Evolutionary conservation across 2,113 vertebrate genomes (phyloP).

Genomic region (Hemiscyllium ocellatum): DNA sequence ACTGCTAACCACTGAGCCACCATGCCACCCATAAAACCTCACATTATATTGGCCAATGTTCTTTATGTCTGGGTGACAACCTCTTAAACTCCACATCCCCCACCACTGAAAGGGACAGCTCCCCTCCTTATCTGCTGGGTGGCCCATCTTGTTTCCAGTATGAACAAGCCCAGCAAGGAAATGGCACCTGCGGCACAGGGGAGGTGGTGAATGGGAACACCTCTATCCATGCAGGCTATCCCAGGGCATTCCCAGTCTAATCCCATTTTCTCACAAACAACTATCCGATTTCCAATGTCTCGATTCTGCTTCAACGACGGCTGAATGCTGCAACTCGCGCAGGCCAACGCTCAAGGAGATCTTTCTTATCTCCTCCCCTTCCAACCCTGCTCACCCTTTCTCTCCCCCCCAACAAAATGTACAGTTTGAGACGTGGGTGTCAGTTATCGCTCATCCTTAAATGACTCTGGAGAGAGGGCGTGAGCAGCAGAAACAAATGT

Average conservation of each 20-base stretch:
- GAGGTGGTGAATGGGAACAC: too few species aligned
- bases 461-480: too few species aligned
- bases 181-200: not conserved
- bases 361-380: not conserved
- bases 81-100: not conserved
- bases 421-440: too few species aligned
- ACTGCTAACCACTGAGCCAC: too few species aligned
- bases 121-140: not conserved
- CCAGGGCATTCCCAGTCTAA: not conserved
- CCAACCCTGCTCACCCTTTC: not conserved
- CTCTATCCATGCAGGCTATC: not conserved
- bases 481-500: not conserved
- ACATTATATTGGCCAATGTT: not conserved
- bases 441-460: not conserved
- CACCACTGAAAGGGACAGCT: not conserved
- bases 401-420: too few species aligned
- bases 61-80: not conserved
- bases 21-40: too few species aligned
- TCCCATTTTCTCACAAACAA: not conserved
- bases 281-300: not conserved
- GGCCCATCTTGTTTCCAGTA: not conserved
- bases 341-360: not conserved
- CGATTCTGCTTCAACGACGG: not conserved
- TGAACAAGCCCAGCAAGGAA: not conserved
- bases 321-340: not conserved